Percentiles rank a stretch among this genome's conserved stretches.
phyloP scores from a whole-genome alignment of 2,888 invertebrate species.

The Hyles lineata region DNA sequence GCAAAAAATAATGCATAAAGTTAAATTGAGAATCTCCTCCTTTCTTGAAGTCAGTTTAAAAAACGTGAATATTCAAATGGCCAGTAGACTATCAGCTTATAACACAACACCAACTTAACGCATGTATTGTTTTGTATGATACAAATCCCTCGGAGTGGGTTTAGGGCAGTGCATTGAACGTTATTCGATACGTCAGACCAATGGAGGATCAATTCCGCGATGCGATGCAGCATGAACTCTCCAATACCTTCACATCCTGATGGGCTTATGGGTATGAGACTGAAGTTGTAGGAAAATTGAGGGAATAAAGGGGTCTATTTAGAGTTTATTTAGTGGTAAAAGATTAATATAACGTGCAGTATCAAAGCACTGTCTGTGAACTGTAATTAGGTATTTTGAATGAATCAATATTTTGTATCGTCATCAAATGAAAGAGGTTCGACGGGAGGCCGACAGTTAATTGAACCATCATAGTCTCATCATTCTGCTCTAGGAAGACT shows the following conservation, averaged over 20 bases:
- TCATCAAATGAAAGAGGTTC: too few relatives aligned
- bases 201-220: constrained; percentile 59
- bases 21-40: too few relatives aligned
- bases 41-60: too few relatives aligned
- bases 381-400: too few relatives aligned
- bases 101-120: constrained; percentile 38
- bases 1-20: too few relatives aligned
- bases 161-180: constrained; percentile 67
- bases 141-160: constrained; percentile 65
- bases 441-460: too few relatives aligned
- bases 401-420: too few relatives aligned
- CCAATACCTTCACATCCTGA: constrained; percentile 37
- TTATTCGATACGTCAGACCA: constrained; percentile 50
- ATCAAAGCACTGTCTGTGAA: too few relatives aligned
- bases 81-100: constrained; percentile 36
- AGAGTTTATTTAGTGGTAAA: background rate
- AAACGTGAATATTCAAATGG: too few relatives aligned
- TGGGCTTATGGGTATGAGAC: constrained; percentile 34
- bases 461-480: too few relatives aligned
- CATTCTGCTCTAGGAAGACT: too few relatives aligned
- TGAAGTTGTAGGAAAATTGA: background rate
- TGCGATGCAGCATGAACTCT: constrained; percentile 50
- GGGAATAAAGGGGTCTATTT: background rate
- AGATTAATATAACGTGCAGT: too few relatives aligned
- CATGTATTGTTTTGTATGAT: constrained; percentile 60